Conservation (phyloP, 1,140 invertebrate genomes). For the Macrocentrus cingulum region DNA sequence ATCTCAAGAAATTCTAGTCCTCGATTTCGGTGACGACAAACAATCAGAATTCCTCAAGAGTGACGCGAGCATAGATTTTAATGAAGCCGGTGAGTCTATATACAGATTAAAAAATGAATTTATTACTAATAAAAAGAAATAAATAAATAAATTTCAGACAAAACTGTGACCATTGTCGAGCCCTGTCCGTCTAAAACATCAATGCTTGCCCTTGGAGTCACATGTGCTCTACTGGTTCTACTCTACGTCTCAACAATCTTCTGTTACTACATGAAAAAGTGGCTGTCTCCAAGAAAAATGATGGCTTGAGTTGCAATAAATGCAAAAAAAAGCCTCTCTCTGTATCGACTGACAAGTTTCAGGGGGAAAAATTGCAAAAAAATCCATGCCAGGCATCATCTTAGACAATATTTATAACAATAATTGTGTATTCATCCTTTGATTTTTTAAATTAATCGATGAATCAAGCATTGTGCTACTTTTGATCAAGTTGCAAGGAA, state of each 20-base stretch:
- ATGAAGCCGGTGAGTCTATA: conserved; percentile 50
- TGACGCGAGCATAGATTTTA: conserved; percentile 76
- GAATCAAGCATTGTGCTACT: conserved; percentile 43
- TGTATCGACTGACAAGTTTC: conserved; percentile 21
- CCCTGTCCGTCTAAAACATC: conserved; percentile 89
- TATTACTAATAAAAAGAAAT: not conserved
- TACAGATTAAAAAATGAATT: conserved; percentile 19
- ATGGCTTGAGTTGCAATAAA: conserved; percentile 64
- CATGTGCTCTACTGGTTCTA: conserved; percentile 85
- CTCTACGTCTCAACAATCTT: conserved; percentile 87
- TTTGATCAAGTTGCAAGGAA: conserved; percentile 58
- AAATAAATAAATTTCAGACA: conserved; percentile 63
- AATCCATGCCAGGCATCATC: not conserved
- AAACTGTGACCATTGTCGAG: conserved; percentile 83
- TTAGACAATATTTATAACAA: conserved; percentile 10
- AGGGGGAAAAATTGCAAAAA: conserved; percentile 27
- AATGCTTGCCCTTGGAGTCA: conserved; percentile 83
- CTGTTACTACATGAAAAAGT: conserved; percentile 90
- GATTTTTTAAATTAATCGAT: conserved; percentile 5
- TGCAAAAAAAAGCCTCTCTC: not conserved
- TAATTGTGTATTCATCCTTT: conserved; percentile 17
- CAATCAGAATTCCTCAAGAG: conserved; percentile 77
- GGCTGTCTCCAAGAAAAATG: conserved; percentile 80
- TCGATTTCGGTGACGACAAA: conserved; percentile 89
- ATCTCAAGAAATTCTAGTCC: conserved; percentile 88